phyloP scores from a whole-genome alignment of 2,113 vertebrate genomes.

The Noturus placidus region DNA sequence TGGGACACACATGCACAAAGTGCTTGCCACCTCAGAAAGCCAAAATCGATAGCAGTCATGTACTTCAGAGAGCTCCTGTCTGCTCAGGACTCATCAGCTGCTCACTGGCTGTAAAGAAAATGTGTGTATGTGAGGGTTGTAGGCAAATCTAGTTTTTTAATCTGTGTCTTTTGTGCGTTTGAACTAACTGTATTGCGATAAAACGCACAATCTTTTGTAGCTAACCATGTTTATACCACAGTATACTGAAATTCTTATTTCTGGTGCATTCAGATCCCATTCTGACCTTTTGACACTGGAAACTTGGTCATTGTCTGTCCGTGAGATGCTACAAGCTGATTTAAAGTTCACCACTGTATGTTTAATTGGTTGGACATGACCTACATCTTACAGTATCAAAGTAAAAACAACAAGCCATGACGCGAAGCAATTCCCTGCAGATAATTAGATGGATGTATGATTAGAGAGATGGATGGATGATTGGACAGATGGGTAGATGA shows the following conservation, averaged over 20 bases:
- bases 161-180: not conserved
- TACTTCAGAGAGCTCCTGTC: constrained; percentile 31
- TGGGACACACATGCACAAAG: not conserved
- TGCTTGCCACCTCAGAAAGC: not conserved
- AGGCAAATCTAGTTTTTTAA: not conserved
- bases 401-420: not conserved
- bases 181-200: not conserved
- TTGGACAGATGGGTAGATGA: not conserved
- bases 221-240: not conserved
- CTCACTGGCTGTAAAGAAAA: not conserved
- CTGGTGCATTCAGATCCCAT: not conserved
- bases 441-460: not conserved
- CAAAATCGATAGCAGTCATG: constrained; percentile 21
- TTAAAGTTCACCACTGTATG: not conserved
- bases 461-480: not conserved
- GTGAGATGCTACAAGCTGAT: not conserved
- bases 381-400: not conserved
- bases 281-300: not conserved
- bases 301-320: not conserved
- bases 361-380: not conserved
- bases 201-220: not conserved
- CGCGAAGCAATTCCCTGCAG: not conserved
- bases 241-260: not conserved
- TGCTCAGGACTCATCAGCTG: constrained; percentile 16
- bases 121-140: not conserved